These are phyloP conservation scores for Myotis planiceps DNA, from an alignment of 2,797 vertebrate genomes.

Conservation along the genomic window DNA sequence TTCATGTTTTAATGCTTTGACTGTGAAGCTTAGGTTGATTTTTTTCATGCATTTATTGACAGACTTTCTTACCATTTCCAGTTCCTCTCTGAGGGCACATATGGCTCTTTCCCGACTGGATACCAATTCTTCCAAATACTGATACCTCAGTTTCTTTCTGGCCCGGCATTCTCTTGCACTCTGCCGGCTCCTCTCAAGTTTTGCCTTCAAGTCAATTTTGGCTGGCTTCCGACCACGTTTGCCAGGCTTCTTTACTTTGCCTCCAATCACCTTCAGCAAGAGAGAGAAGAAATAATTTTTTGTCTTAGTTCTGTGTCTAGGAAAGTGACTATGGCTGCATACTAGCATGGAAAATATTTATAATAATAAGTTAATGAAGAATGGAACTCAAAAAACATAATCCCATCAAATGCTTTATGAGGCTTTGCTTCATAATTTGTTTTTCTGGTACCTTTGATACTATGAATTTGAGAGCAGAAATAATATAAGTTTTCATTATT, in stretches of 20 bases:
- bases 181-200: constrained; percentile 96
- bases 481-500: constrained; percentile 28
- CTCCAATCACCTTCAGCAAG: constrained; percentile 90
- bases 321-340: neutral
- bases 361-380: neutral
- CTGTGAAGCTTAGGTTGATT: neutral
- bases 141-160: constrained; percentile 96
- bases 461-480: constrained; percentile 15
- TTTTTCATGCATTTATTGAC: neutral
- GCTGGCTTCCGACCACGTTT: constrained; percentile 97
- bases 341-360: constrained; percentile 37
- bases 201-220: constrained; percentile 98
- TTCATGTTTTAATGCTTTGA: neutral
- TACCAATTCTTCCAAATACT: constrained; percentile 97
- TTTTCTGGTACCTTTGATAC: neutral
- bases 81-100: constrained; percentile 96
- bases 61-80: constrained; percentile 93
- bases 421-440: neutral
- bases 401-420: neutral
- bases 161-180: constrained; percentile 97
- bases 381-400: constrained; percentile 32
- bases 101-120: constrained; percentile 97
- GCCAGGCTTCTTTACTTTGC: constrained; percentile 97
- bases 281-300: constrained; percentile 11
- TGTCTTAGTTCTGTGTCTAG: neutral